Base-by-base conservation (phyloP, 2,888 invertebrate genomes). In the Molorchus minor region DNA sequence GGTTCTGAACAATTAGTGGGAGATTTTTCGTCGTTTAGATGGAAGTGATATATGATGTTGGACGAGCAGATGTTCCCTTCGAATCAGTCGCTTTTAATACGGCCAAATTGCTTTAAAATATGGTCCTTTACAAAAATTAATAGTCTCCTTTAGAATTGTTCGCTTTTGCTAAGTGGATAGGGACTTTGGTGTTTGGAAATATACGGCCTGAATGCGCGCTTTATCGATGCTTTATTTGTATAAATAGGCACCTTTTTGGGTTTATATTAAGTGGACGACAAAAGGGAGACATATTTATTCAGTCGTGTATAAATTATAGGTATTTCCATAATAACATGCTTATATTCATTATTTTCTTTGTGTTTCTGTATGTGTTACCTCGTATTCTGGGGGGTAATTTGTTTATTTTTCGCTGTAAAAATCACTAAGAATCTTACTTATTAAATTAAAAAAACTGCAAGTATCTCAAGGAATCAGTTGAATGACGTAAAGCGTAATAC, bases 71-170 rank as follows among this genome's bases (percentile, higher is more conserved):
- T 77, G 77, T 74, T 75, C 66, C 36, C 54, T 45, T 3, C 70
- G 57, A 72, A 75, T 76, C 76, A 75, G 76, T 77, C 75, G 73
- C 74, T 68, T 78, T 77, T 79, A 79, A 79, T 78, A 77, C 77
- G 77, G 78, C 78, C 79, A 79, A 79, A 79, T 79, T 79, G 79
- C 74, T 77, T 78, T 78, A 78, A 77, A 77, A 79, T 79, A 72
- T 72, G 74, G 75, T 74, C 62, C 73, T 71, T 72, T 74, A 71
- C 64, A 70, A 61, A 68, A 70, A 72, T 71, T 74, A 72, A 75
- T 75, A 74, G 74, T 69, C 64, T 65, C 65, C 69, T 69, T 71
- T 61, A 35, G 36, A 51, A 41, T 17, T 41, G 49, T 62, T 62
- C 59, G 58, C 54, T 62, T 40, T 60, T 41, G 54, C 52, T 65